Base-by-base conservation (phyloP, 1,140 invertebrate species). In the Diorhabda elongata region DNA sequence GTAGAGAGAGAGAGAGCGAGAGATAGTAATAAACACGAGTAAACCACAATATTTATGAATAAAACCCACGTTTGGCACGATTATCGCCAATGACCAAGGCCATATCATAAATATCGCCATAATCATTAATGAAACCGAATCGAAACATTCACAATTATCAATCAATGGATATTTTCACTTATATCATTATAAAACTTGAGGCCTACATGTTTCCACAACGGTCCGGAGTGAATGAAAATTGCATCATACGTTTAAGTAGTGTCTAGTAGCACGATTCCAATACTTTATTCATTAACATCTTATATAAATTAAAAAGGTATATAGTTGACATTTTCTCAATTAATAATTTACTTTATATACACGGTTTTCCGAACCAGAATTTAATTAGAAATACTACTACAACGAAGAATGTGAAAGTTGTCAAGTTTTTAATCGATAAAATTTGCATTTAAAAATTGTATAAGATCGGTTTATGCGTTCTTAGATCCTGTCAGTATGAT, bases 11-110 rank as follows among this genome's bases (percentile, higher is more conserved):
- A 52, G 6, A 52, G 47, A 52, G 47, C 6, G 6, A 52, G 5
- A 52, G 6, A 52, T n/a, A n/a, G n/a, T 6, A 52, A n/a, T 52
- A n/a, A 8, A 52, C 26, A 52, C 6, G 47, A 52, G 47, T 52
- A 52, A 52, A 52, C 47, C 47, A 52, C 47, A 52, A 52, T 52
- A 52, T 52, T 52, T 52, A 52, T 52, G 47, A 52, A 52, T 52
- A 52, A 52, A 52, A 52, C 47, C 47, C 47, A 52, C 47, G 47
- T 52, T 52, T 52, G 47, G 47, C 47, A 52, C 47, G 47, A 52
- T 52, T 52, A 52, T 52, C n/a, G 47, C 47, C 47, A 52, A 52
- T 52, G 47, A n/a, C 47, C 47, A 52, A 52, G 47, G 47, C 47
- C 47, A 52, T 52, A 52, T 52, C 47, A 52, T 52, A 52, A 52